These are phyloP conservation scores for Pluvialis apricaria DNA, from an alignment of 2,113 vertebrate species.

Conservation along the genomic window DNA sequence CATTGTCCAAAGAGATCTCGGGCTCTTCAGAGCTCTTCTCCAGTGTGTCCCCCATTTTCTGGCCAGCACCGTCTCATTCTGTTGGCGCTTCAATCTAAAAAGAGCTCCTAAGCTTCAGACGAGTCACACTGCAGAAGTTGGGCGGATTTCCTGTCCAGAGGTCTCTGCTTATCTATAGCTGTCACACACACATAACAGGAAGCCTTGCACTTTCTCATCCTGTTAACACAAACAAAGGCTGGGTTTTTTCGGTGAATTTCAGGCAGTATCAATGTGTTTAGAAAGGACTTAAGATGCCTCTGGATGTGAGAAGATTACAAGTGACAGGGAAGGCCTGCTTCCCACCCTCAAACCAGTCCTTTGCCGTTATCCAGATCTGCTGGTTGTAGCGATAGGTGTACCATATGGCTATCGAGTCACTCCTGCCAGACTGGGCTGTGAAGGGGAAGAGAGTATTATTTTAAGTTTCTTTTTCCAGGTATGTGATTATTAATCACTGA, in stretches of 20 bases:
- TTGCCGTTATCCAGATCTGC: not conserved
- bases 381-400: not conserved
- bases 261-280: constrained; percentile 39
- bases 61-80: constrained; percentile 57
- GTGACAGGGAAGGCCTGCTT: constrained; percentile 4
- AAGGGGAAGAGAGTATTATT: not conserved
- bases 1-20: constrained; percentile 43
- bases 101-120: constrained; percentile 56
- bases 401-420: not conserved
- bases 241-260: constrained; percentile 50
- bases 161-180: constrained; percentile 80
- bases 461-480: not conserved
- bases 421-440: not conserved
- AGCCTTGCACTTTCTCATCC: constrained; percentile 83
- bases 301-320: constrained; percentile 51
- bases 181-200: constrained; percentile 85
- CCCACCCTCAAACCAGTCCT: not conserved
- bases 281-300: constrained; percentile 45
- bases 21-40: constrained; percentile 84
- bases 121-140: constrained; percentile 73
- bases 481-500: not conserved
- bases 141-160: constrained; percentile 82
- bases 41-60: constrained; percentile 81
- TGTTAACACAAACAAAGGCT: constrained; percentile 75
- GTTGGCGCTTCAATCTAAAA: constrained; percentile 60